A percentile compares a stretch with the other conserved stretches of the same genome.
phyloP scores from a whole-genome alignment of 1,140 invertebrate species.

The Oscheius sp. region DNA sequence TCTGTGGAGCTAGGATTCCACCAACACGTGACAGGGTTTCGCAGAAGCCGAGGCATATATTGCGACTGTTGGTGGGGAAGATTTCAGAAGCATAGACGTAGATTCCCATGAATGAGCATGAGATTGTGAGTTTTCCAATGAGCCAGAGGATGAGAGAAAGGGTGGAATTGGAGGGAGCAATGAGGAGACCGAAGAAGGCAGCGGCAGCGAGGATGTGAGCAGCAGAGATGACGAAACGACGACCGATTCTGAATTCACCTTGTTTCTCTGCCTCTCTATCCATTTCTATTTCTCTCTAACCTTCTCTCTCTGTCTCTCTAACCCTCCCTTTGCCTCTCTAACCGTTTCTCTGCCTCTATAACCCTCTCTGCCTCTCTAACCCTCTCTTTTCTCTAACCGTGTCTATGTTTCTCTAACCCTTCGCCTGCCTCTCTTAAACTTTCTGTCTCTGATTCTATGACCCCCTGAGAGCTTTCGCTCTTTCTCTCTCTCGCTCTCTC shows the following conservation, averaged over 20 bases:
- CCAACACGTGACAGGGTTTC: conserved; percentile 33
- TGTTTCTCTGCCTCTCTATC: too few species aligned
- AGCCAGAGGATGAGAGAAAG: conserved; percentile 37
- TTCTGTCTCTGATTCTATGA: too few species aligned
- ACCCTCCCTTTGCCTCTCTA: too few species aligned
- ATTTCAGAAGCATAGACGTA: conserved; percentile 36
- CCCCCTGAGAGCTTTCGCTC: too few species aligned
- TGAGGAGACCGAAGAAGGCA: neutral
- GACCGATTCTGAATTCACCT: conserved; percentile 7
- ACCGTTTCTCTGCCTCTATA: too few species aligned
- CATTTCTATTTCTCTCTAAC: too few species aligned
- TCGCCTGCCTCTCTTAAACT: too few species aligned
- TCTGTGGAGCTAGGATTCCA: conserved; percentile 36
- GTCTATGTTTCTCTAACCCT: too few species aligned
- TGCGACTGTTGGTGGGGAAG: conserved; percentile 25
- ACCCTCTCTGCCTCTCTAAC: too few species aligned
- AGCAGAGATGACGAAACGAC: conserved; percentile 17
- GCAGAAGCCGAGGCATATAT: conserved; percentile 37
- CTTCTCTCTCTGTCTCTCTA: too few species aligned
- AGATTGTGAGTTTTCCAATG: conserved; percentile 38
- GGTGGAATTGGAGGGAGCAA: neutral
- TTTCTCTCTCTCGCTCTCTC: too few species aligned
- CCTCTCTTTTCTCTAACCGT: too few species aligned
- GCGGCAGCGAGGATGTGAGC: conserved; percentile 15
- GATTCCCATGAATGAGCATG: conserved; percentile 38